These are phyloP conservation scores for Brotula barbata DNA, from an alignment of 2,797 vertebrate genomes.

Conservation along the genomic window DNA sequence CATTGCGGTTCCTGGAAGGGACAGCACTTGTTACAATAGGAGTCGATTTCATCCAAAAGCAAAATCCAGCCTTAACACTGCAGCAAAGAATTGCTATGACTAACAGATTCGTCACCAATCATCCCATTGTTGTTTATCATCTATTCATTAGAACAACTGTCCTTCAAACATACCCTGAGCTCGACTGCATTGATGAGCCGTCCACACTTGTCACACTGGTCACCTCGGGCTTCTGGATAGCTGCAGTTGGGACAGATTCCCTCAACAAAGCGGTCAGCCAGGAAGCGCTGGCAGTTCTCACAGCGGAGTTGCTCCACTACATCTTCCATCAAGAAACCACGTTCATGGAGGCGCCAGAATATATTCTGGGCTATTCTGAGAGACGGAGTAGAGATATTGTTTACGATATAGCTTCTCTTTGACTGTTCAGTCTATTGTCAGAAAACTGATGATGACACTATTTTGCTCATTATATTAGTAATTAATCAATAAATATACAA, in stretches of 20 bases:
- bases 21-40: too few species aligned
- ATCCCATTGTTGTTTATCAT: neutral
- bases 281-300: constrained; percentile 87
- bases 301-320: constrained; percentile 91
- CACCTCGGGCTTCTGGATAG: constrained; percentile 91
- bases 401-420: too few species aligned
- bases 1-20: constrained; percentile 86
- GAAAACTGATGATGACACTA: too few species aligned
- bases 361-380: constrained; percentile 92
- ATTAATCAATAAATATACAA: too few species aligned
- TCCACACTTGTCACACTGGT: constrained; percentile 96
- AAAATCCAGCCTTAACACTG: too few species aligned
- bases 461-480: too few species aligned
- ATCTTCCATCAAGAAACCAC: constrained; percentile 84
- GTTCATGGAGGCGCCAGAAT: constrained; percentile 85
- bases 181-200: constrained; percentile 95
- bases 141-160: neutral
- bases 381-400: neutral
- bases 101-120: neutral
- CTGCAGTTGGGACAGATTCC: constrained; percentile 89
- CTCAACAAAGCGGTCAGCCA: constrained; percentile 96
- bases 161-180: constrained; percentile 82
- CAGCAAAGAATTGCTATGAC: neutral
- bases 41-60: too few species aligned
- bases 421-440: too few species aligned